These are phyloP conservation scores for Ceyx margarethae DNA, from an alignment of 2,113 vertebrate genomes.

Conservation along the genomic window DNA sequence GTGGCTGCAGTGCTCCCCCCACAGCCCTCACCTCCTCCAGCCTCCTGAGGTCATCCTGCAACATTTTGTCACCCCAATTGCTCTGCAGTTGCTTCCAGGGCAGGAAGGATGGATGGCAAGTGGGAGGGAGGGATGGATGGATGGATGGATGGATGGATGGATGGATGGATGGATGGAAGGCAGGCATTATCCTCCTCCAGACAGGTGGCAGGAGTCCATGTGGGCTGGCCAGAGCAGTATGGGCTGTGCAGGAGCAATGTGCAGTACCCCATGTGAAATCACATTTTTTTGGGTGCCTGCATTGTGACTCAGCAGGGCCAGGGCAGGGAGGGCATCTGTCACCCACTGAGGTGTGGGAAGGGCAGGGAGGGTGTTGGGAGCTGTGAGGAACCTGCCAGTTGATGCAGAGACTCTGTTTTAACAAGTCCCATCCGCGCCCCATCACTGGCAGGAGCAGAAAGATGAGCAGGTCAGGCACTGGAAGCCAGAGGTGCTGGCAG, in stretches of 20 bases:
- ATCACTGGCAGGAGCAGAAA: background rate
- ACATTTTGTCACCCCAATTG: background rate
- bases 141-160: background rate
- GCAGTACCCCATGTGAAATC: background rate
- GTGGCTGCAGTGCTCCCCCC: background rate
- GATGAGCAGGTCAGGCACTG: background rate
- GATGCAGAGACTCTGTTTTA: background rate
- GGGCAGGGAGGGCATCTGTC: background rate
- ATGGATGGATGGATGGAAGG: background rate
- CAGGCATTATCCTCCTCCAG: background rate
- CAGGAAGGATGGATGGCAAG: too few species aligned
- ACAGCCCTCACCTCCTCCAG: background rate
- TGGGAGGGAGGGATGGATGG: background rate
- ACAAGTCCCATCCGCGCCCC: background rate
- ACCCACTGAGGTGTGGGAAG: background rate
- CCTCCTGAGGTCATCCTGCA: background rate
- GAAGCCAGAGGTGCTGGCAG: background rate
- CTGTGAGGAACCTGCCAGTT: background rate
- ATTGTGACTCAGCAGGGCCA: background rate
- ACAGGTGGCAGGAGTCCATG: background rate
- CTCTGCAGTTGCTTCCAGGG: background rate
- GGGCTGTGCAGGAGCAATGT: background rate
- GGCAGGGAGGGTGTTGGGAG: background rate
- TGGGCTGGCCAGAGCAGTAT: fast-evolving
- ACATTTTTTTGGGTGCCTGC: background rate